Percentiles rank a stretch among this genome's conserved stretches.
Conservation (phyloP, 2,113 vertebrate species). For the Plotosus lineatus region DNA sequence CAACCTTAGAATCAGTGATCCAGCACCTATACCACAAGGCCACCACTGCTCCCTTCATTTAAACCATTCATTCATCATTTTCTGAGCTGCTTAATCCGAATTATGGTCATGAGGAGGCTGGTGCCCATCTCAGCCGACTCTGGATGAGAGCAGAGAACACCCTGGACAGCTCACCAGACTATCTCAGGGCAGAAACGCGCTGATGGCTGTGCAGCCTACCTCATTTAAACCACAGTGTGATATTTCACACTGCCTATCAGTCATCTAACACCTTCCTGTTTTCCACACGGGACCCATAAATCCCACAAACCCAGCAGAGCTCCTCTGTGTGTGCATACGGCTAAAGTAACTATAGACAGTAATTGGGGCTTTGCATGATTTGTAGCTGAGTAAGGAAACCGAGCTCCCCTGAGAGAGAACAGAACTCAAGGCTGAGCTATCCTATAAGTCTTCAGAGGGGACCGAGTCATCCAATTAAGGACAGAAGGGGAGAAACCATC, state of each 20-base stretch:
- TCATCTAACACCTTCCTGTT: not conserved
- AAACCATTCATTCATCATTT: too few species aligned
- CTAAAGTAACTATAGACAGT: slow-evolving; percentile 4
- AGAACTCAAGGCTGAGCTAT: not conserved
- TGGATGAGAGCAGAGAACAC: too few species aligned
- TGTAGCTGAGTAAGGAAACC: slow-evolving; percentile 18
- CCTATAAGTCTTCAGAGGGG: slow-evolving; percentile 11
- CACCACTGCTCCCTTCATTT: too few species aligned
- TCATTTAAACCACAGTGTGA: not conserved
- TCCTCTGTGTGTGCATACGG: not conserved
- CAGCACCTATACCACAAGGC: too few species aligned
- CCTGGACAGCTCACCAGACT: too few species aligned
- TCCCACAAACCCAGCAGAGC: not conserved
- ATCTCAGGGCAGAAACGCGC: too few species aligned
- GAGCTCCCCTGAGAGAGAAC: slow-evolving; percentile 4
- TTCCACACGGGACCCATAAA: slow-evolving; percentile 11
- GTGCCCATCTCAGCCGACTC: too few species aligned
- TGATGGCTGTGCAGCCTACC: too few species aligned
- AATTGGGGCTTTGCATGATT: slow-evolving; percentile 22
- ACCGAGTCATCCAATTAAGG: slow-evolving; percentile 32
- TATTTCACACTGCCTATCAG: slow-evolving; percentile 14
- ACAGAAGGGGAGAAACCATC: not conserved
- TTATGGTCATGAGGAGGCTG: too few species aligned
- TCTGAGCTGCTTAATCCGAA: too few species aligned
- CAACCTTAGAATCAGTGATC: too few species aligned